phyloP scores from a whole-genome alignment of 2,797 vertebrate species.

The Neoniphon sammara region DNA sequence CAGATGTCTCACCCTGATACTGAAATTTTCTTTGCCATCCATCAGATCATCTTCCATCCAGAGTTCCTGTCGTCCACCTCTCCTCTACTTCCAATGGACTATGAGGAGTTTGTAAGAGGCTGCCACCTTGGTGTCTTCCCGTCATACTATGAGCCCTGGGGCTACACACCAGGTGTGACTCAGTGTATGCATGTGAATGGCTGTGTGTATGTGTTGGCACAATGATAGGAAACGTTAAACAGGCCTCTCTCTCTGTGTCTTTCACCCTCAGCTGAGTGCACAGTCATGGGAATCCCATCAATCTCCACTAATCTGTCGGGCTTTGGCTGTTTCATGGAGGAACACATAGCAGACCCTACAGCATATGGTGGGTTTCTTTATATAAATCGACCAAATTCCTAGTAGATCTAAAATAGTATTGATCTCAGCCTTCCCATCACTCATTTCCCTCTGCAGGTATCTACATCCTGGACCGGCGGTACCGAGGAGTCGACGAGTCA shows the following conservation, averaged over 20 bases:
- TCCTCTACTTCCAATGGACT: slow-evolving; percentile 94
- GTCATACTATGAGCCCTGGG: slow-evolving; percentile 97
- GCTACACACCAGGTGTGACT: slow-evolving; percentile 89
- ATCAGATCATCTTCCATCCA: slow-evolving; percentile 93
- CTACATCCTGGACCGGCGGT: slow-evolving; percentile 93
- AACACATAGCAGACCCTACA: slow-evolving; percentile 94
- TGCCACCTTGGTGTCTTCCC: slow-evolving; percentile 96
- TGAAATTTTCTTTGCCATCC: slow-evolving; percentile 5
- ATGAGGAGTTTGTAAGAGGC: slow-evolving; percentile 95
- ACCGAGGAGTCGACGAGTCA: slow-evolving; percentile 89
- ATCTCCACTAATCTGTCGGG: slow-evolving; percentile 95
- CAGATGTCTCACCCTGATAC: background rate
- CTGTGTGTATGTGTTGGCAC: background rate
- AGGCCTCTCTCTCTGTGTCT: slow-evolving; percentile 5
- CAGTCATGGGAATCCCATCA: slow-evolving; percentile 97
- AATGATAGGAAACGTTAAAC: slow-evolving; percentile 16
- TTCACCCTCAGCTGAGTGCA: slow-evolving; percentile 88
- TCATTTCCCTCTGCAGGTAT: slow-evolving; percentile 82
- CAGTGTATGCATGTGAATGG: background rate
- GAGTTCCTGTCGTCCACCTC: slow-evolving; percentile 96
- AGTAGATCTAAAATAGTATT: background rate
- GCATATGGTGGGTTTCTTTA: slow-evolving; percentile 86
- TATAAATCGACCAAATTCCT: background rate
- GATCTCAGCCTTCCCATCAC: background rate
- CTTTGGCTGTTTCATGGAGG: slow-evolving; percentile 97